Percentiles rank a stretch among this genome's conserved stretches.
Evolutionary conservation across 1,140 invertebrate species (phyloP).

Genomic region (Trypoxylus dichotomus): DNA sequence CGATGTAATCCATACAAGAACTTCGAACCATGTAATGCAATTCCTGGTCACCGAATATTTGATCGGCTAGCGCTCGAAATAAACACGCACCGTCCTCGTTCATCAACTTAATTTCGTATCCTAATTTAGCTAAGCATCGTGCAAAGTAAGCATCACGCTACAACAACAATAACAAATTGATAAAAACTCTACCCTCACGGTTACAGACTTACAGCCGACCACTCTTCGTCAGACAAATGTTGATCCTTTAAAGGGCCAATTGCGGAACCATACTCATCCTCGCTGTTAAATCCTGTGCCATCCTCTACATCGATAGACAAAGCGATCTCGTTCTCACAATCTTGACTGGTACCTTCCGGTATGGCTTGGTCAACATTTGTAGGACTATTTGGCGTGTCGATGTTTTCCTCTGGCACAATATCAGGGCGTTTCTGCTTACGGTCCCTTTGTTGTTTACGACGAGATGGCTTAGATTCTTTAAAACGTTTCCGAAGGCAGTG

Average conservation of each 20-base stretch:
- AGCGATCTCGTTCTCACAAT: slow-evolving; percentile 40
- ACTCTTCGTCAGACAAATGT: slow-evolving; percentile 50
- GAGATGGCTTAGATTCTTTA: slow-evolving; percentile 45
- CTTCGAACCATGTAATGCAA: slow-evolving; percentile 85
- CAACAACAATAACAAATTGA: slow-evolving; percentile 32
- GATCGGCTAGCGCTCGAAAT: slow-evolving; percentile 89
- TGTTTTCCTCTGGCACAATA: slow-evolving; percentile 29
- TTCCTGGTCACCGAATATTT: slow-evolving; percentile 92
- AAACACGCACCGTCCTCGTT: slow-evolving; percentile 92
- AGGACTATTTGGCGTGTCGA: slow-evolving; percentile 30
- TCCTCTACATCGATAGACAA: slow-evolving; percentile 45
- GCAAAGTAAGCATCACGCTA: slow-evolving; percentile 61
- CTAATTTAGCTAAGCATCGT: slow-evolving; percentile 72
- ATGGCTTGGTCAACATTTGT: slow-evolving; percentile 36
- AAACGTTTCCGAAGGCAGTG: slow-evolving; percentile 47
- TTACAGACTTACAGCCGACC: slow-evolving; percentile 45
- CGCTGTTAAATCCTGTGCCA: slow-evolving; percentile 52
- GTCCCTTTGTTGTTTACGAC: slow-evolving; percentile 35
- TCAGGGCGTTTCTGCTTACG: slow-evolving; percentile 9
- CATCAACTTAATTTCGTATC: slow-evolving; percentile 86
- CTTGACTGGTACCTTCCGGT: slow-evolving; percentile 42
- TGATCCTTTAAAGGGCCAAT: slow-evolving; percentile 40
- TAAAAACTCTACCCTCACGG: neutral
- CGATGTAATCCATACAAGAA: slow-evolving; percentile 93
- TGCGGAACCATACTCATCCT: slow-evolving; percentile 51